These are phyloP conservation scores for Microcebus lehilahytsara DNA, from an alignment of 2,113 vertebrate species.

Conservation along the genomic window DNA sequence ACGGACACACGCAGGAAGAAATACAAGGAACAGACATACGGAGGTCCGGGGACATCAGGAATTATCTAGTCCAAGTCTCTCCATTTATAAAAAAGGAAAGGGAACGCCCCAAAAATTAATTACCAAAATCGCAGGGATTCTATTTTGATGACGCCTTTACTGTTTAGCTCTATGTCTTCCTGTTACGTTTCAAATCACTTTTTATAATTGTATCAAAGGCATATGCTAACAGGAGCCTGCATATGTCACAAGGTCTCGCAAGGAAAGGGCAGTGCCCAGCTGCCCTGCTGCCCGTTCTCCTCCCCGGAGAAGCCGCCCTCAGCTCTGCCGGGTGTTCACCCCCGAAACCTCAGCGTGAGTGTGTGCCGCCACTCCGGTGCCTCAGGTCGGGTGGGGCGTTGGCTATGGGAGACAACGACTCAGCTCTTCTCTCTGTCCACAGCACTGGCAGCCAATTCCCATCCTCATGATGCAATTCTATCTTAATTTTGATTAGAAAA, in stretches of 20 bases:
- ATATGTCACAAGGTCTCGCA: background rate
- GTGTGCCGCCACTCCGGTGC: background rate
- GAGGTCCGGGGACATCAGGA: background rate
- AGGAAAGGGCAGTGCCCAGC: background rate
- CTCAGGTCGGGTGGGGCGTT: background rate
- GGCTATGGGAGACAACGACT: background rate
- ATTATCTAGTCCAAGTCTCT: background rate
- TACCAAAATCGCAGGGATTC: background rate
- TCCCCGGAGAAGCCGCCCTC: background rate
- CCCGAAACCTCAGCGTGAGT: background rate
- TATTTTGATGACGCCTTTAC: background rate
- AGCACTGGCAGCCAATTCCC: background rate
- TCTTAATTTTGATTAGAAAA: slow-evolving; percentile 24
- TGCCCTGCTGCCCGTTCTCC: background rate
- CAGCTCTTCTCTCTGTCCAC: background rate
- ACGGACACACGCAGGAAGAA: background rate
- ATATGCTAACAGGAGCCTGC: background rate
- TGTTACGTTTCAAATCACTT: background rate
- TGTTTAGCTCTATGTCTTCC: background rate
- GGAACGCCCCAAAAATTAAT: background rate
- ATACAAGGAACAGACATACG: background rate
- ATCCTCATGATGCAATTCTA: background rate
- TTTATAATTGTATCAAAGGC: background rate
- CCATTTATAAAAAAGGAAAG: background rate
- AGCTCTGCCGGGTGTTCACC: background rate